phyloP scores from a whole-genome alignment of 2,888 invertebrate genomes.

The Heliconius erato region DNA sequence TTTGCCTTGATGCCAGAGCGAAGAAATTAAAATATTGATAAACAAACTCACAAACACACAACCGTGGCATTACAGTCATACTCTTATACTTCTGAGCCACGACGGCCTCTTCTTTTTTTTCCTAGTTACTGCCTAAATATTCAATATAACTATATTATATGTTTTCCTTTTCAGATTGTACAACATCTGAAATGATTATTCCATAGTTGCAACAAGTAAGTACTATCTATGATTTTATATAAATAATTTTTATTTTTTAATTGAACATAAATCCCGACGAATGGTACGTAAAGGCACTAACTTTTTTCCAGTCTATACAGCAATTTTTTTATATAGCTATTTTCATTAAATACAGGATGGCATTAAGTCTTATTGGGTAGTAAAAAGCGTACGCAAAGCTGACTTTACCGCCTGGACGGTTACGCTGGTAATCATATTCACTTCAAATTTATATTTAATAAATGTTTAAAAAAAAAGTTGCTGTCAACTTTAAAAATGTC shows the following conservation, averaged over 20 bases:
- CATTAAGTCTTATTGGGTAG: slow-evolving; percentile 30
- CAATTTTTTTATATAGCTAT: neutral
- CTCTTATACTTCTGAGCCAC: too few relatives aligned
- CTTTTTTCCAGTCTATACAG: neutral
- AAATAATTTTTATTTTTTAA: neutral
- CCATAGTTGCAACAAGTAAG: slow-evolving; percentile 15
- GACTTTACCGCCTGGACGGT: too few relatives aligned
- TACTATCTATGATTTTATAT: neutral
- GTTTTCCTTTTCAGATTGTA: slow-evolving; percentile 10
- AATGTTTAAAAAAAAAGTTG: too few relatives aligned
- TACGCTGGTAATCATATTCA: too few relatives aligned
- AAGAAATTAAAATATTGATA: too few relatives aligned
- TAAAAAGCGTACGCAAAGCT: slow-evolving; percentile 8
- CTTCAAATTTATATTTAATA: too few relatives aligned
- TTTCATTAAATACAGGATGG: slow-evolving; percentile 27
- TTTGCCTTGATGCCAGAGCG: too few relatives aligned
- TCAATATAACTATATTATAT: neutral
- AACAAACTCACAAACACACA: too few relatives aligned
- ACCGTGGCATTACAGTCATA: too few relatives aligned
- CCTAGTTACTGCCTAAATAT: neutral
- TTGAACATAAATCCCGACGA: neutral
- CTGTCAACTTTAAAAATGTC: too few relatives aligned
- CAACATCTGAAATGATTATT: neutral
- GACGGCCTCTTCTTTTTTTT: neutral
- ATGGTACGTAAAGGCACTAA: neutral